Percentiles rank a stretch among this genome's conserved stretches.
Evolutionary conservation across 2,888 invertebrate genomes (phyloP).

Genomic region (Caenorhabditis drosophilae): DNA sequence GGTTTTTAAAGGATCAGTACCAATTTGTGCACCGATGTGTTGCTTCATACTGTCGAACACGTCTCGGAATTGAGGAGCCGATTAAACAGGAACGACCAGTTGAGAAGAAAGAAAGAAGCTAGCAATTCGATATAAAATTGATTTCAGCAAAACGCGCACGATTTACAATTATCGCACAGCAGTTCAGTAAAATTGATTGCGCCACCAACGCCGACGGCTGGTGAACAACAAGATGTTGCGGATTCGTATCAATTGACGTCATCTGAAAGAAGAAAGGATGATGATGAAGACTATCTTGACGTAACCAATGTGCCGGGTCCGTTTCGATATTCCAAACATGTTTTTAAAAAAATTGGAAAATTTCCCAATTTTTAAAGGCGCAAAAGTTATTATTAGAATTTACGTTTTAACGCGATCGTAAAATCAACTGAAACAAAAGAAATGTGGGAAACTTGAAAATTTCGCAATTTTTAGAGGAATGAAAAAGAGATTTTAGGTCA

Average conservation of each 20-base stretch:
- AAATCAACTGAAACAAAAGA: too few species aligned
- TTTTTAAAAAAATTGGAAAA: not conserved
- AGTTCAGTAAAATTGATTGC: conserved; percentile 16
- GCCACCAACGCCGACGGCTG: conserved; percentile 31
- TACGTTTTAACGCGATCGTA: too few species aligned
- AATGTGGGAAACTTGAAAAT: too few species aligned
- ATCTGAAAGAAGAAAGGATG: conserved; percentile 15
- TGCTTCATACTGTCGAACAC: conserved; percentile 48
- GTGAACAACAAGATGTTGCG: conserved; percentile 3
- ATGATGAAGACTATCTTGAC: conserved; percentile 31
- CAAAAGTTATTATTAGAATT: too few species aligned
- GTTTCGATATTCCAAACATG: too few species aligned
- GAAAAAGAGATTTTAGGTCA: too few species aligned
- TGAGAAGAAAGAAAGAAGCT: too few species aligned
- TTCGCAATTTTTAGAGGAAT: too few species aligned
- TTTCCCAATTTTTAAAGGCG: too few species aligned
- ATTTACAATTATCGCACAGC: not conserved
- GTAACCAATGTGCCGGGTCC: conserved; percentile 25
- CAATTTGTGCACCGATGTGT: conserved; percentile 60
- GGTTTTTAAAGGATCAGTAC: conserved; percentile 52
- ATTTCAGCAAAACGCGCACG: not conserved
- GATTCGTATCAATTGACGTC: conserved; percentile 3
- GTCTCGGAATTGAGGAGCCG: conserved; percentile 36
- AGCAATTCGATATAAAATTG: too few species aligned
- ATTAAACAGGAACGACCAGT: not conserved